Conservation (phyloP, 2,113 vertebrate genomes). For the Alouatta palliata region DNA sequence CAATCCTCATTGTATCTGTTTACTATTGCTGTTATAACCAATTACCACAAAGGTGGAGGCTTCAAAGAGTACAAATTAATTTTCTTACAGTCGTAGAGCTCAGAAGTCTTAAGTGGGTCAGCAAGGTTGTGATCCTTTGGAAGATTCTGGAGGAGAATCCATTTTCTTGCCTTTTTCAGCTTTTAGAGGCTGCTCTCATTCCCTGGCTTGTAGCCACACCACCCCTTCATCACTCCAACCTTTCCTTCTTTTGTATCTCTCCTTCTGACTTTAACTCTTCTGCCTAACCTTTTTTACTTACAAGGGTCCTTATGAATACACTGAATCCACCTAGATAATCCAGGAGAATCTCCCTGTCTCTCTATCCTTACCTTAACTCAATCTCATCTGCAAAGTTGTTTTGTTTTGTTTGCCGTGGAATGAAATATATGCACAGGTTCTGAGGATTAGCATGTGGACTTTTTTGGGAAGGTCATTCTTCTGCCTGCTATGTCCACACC, state of each 20-base stretch:
- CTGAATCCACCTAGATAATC: neutral
- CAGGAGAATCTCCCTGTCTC: too few relatives aligned
- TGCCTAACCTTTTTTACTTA: neutral
- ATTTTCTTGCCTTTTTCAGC: neutral
- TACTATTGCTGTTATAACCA: neutral
- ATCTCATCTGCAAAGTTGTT: neutral
- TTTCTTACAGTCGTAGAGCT: neutral
- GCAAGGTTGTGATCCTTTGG: rapidly evolving
- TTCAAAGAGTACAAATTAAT: neutral
- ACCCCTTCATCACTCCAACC: neutral
- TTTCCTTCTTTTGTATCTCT: neutral
- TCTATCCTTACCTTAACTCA: neutral
- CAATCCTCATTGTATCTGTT: neutral
- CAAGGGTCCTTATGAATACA: neutral
- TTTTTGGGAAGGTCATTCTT: neutral
- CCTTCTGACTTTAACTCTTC: neutral
- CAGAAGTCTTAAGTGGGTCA: neutral
- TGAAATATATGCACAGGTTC: too few relatives aligned
- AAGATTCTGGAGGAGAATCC: neutral
- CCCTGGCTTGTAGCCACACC: too few relatives aligned
- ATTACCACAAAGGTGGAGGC: neutral
- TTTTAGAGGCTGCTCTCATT: neutral
- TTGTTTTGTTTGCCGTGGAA: neutral
- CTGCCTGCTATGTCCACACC: neutral
- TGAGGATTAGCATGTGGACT: neutral